Base-by-base conservation (phyloP, 2,113 vertebrate species). In the Plecotus auritus region DNA sequence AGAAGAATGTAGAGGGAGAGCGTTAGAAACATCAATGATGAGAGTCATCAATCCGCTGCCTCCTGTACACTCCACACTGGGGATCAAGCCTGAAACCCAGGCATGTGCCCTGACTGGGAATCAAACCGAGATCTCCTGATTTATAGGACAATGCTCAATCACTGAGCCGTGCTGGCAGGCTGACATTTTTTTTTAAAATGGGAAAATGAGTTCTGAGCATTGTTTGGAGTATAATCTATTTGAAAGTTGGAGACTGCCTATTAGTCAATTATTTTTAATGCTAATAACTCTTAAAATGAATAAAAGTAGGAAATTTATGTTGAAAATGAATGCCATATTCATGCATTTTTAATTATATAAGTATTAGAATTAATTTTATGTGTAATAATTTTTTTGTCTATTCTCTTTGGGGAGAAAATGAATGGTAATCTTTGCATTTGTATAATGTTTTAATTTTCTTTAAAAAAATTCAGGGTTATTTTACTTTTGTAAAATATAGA, bases 211-310 rank as follows among this genome's bases (percentile, higher is more conserved):
- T 94, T 90, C 20, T 94, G 59, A 42, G 26, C 17, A 67, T 37
- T 61, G 42, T 95, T 81, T 37, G 28, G 72, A 42, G 13, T n/a
- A 45, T 82, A 83, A 67, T 61, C 32, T 88, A 0, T 86, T 77
- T 56, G 70, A 73, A 93, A 93, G 51, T 90, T 96, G 92, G 95
- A 96, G 81, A 82, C 70, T 96, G 85, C 92, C 88, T 97, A 2
- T 96, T 83, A 88, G 40, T 91, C 14, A 73, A 0, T 74, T 85
- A 51, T 91, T 91, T 86, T 89, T 95, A 88, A 67, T 93, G 35
- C 23, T 64, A 40, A 22, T 84, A 59, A 64, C 42, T 42, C 51
- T 90, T 70, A 61, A 82, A 84, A 51, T 20, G 73, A 67, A 28
- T 61, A 32, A 54, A 77, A 69, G 47, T 80, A 56, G 70, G 74